Conservation (phyloP, 2,113 vertebrate genomes). For the Leptocoma aspasia region DNA sequence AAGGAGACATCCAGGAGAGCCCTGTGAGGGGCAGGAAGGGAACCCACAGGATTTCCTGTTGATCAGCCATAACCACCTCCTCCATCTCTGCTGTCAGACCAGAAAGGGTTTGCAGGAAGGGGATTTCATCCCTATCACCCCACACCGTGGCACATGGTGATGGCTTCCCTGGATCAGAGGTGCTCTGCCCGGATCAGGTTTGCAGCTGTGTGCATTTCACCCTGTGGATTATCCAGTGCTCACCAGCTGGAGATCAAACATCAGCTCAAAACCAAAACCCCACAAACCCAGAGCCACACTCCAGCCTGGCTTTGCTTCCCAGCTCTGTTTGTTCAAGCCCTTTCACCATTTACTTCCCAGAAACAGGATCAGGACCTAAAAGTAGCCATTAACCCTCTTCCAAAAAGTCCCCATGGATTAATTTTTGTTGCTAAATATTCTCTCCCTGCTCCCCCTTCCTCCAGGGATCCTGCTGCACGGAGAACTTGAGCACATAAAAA, state of each 20-base stretch:
- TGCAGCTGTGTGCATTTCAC: not conserved
- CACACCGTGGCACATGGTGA: accelerated
- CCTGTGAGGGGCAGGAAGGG: not conserved
- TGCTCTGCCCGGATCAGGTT: not conserved
- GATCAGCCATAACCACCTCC: not conserved
- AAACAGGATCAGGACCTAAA: not conserved
- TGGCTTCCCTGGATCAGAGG: not conserved
- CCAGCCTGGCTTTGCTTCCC: not conserved
- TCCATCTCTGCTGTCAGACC: not conserved
- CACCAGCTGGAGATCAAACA: not conserved
- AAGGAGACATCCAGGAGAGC: not conserved
- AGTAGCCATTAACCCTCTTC: not conserved
- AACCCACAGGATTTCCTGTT: not conserved
- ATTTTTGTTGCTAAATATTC: not conserved
- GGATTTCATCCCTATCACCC: not conserved
- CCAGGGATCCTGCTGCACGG: not conserved
- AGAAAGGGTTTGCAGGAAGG: not conserved
- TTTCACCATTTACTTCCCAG: not conserved
- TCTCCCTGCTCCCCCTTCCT: not conserved
- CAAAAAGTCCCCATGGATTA: not conserved
- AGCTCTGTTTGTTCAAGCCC: not conserved
- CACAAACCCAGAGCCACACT: not conserved
- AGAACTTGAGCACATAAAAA: not conserved
- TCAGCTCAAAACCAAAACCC: not conserved
- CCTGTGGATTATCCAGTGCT: accelerated